Conservation (phyloP, 37 sponge, comb jelly and placozoan species). For the Geodia barretti region DNA sequence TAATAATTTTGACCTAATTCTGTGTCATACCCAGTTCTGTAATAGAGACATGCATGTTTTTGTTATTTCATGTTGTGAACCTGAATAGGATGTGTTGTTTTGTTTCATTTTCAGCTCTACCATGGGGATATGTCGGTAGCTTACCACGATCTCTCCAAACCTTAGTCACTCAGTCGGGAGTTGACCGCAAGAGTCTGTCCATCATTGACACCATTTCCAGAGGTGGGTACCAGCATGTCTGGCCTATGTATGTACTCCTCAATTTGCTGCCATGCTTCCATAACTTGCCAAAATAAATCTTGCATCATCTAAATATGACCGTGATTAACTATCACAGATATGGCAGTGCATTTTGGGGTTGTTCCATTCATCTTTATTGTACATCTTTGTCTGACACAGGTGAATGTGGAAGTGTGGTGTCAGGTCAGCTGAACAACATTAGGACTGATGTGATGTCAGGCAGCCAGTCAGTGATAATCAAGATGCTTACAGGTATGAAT, state of each 20-base stretch:
- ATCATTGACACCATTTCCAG: constrained; percentile 39
- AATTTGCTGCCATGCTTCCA: too few relatives aligned
- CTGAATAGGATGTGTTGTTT: too few relatives aligned
- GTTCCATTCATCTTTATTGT: not conserved
- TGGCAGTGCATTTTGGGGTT: too few relatives aligned
- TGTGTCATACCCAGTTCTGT: too few relatives aligned
- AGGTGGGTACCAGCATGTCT: constrained; percentile 27
- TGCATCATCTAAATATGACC: too few relatives aligned
- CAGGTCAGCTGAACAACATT: constrained; percentile 21
- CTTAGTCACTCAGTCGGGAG: constrained; percentile 21
- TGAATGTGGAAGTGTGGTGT: constrained; percentile 18
- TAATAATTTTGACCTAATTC: not conserved
- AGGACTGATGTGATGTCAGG: constrained; percentile 12
- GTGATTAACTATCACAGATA: too few relatives aligned
- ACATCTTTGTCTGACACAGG: constrained; percentile 4
- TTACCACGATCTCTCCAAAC: constrained; percentile 31
- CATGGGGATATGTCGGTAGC: constrained; percentile 49
- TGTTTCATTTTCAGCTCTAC: constrained; percentile 32
- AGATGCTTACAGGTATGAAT: constrained; percentile 41
- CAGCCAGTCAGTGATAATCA: constrained; percentile 38
- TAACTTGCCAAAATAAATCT: too few relatives aligned
- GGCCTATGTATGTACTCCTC: too few relatives aligned
- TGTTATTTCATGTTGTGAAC: too few relatives aligned
- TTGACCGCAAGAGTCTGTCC: constrained; percentile 43
- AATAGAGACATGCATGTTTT: too few relatives aligned